Evolutionary conservation across 2,888 invertebrate species (phyloP), one percentile per base, ranked within the genome.

Genomic region (Nycteola revayana): DNA sequence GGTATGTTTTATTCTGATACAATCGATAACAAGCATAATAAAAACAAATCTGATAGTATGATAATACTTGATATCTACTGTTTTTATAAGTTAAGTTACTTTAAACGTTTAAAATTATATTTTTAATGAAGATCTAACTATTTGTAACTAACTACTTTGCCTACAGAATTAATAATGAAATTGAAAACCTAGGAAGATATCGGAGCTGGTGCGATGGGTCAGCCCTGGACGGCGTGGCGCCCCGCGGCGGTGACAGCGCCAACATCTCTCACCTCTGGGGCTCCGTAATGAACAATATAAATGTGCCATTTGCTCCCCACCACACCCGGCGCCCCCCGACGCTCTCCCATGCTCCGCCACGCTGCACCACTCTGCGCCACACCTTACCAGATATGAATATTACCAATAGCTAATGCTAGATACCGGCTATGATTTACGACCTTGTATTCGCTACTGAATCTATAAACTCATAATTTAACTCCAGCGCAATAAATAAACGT

Each of bases 201-300:
- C n/a, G 14, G 28, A 10, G 9, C 7, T 3, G 22, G 1, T 8
- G 10, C 7, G 28, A 6, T 5, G 10, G 55, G 49, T 32, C 77
- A 83, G 54, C 83, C 82, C 81, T 77, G 54, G 28, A 10, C 33
- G 46, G 53, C 71, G 70, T 32, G 46, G 54, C 72, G 70, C 79
- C 84, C 84, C 64, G 81, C 58, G 43, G 86, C 58, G 77, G 53
- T 51, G 64, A 65, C 75, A 66, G 84, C 84, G 84, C 82, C 83
- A 68, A 78, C 84, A 79, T 81, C 83, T 87, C 86, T 85, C 87
- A 85, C 87, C 86, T 86, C 75, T 68, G 57, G 70, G 64, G 73
- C 66, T 51, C 69, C 62, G 78, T 81, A 82, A 85, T 81, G 82
- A 83, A 84, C 84, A 75, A 82, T 83, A 84, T 76, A 79, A 83